Evolutionary conservation across 2,797 vertebrate genomes (phyloP).

Genomic region (Knipowitschia caucasica): DNA sequence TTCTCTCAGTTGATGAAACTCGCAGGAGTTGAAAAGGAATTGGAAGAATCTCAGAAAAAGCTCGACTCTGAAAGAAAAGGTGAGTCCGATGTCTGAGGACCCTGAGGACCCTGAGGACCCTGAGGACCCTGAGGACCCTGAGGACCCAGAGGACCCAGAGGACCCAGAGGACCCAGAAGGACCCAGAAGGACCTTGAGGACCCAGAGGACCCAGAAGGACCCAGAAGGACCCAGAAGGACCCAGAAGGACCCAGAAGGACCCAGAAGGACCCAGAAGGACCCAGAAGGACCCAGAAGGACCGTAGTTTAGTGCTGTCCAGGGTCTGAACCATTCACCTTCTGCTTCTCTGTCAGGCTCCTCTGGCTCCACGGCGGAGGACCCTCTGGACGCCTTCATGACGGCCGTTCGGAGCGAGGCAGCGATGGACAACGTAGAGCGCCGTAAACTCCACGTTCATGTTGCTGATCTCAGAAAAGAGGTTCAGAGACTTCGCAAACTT

Average conservation of each 20-base stretch:
- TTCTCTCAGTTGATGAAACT: conserved; percentile 82
- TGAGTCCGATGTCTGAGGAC: conserved; percentile 64
- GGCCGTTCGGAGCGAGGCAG: conserved; percentile 78
- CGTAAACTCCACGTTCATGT: conserved; percentile 88
- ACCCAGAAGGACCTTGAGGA: no score
- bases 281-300: no score
- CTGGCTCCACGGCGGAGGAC: conserved; percentile 80
- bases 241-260: no score
- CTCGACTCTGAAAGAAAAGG: conserved; percentile 81
- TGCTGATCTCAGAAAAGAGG: conserved; percentile 86
- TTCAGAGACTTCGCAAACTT: conserved; percentile 83
- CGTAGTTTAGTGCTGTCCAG: neutral
- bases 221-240: no score
- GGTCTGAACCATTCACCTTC: neutral
- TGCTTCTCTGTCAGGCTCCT: conserved; percentile 57
- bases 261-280: no score
- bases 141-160: no score
- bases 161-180: no score
- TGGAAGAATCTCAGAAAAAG: conserved; percentile 83
- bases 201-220: no score
- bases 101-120: no score
- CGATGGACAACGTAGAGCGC: conserved; percentile 85
- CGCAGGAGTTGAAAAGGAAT: conserved; percentile 84
- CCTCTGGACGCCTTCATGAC: conserved; percentile 95
- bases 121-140: no score